Conservation (phyloP, 2,888 invertebrate species). For the Saturnia pavonia region DNA sequence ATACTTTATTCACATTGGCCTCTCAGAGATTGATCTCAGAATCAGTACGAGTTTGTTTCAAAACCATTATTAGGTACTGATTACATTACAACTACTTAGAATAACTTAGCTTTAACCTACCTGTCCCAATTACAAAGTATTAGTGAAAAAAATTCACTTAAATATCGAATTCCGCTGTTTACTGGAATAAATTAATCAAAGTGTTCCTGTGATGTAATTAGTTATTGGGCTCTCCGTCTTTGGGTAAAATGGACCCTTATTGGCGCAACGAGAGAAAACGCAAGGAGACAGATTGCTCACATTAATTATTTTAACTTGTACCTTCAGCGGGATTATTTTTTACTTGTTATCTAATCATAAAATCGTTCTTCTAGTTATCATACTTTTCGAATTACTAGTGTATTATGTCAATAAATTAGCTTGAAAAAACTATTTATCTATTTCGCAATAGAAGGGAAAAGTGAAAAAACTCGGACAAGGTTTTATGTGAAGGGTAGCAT, state of each 20-base stretch:
- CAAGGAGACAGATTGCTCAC: constrained; percentile 5
- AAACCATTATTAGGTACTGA: no score
- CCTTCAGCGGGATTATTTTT: not conserved
- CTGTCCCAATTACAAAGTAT: not conserved
- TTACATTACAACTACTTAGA: not conserved
- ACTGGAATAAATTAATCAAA: constrained; percentile 8
- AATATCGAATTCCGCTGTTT: not conserved
- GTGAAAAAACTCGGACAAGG: no score
- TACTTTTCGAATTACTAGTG: no score
- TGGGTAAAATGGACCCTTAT: not conserved
- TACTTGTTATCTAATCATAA: no score
- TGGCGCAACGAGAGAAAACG: constrained; percentile 6
- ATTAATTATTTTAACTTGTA: not conserved
- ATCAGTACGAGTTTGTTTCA: no score
- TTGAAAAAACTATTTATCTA: no score
- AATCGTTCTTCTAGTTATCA: no score
- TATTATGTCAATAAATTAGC: no score
- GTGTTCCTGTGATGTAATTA: not conserved
- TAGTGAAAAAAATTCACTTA: not conserved
- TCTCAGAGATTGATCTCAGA: no score
- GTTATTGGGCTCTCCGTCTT: not conserved
- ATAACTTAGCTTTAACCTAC: not conserved
- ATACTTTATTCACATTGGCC: no score
- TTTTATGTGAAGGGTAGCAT: no score
- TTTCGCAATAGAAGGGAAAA: no score